Conservation (phyloP, 1,140 invertebrate species). For the Vanessa tameamea region DNA sequence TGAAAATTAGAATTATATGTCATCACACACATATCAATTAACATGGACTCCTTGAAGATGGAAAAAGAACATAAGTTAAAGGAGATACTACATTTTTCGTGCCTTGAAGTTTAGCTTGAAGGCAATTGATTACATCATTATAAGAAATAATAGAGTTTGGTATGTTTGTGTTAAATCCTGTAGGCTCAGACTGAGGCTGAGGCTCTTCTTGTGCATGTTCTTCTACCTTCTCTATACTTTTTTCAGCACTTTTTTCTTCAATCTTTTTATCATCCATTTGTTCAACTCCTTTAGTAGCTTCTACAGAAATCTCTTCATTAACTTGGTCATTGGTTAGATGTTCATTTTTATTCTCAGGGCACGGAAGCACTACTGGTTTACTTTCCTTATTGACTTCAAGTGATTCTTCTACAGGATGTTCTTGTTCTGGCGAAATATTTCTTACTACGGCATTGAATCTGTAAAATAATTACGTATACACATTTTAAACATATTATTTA, state of each 20-base stretch:
- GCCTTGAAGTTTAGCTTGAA: slow-evolving; percentile 51
- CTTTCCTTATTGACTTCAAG: slow-evolving; percentile 27
- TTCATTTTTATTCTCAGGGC: slow-evolving; percentile 53
- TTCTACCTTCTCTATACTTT: slow-evolving; percentile 32
- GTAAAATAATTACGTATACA: slow-evolving; percentile 14
- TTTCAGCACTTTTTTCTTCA: slow-evolving; percentile 36
- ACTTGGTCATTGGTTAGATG: slow-evolving; percentile 32
- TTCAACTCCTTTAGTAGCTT: slow-evolving; percentile 33
- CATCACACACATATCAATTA: slow-evolving; percentile 20
- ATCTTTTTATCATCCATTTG: slow-evolving; percentile 26
- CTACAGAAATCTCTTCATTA: slow-evolving; percentile 22
- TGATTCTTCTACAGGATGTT: slow-evolving; percentile 40
- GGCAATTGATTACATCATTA: slow-evolving; percentile 62
- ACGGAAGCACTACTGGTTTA: slow-evolving; percentile 42
- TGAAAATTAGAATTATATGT: slow-evolving; percentile 15
- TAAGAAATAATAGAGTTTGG: slow-evolving; percentile 50
- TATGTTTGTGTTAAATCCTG: slow-evolving; percentile 11
- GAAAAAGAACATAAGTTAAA: slow-evolving; percentile 49
- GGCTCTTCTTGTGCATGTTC: slow-evolving; percentile 11
- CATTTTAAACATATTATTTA: background rate
- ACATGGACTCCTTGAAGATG: slow-evolving; percentile 38
- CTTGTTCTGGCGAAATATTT: slow-evolving; percentile 55
- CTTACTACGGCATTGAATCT: slow-evolving; percentile 72
- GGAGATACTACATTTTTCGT: slow-evolving; percentile 45
- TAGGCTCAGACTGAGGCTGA: slow-evolving; percentile 13